Evolutionary conservation across 2,888 invertebrate species (phyloP).

Genomic region (Aphidoletes aphidimyza): DNA sequence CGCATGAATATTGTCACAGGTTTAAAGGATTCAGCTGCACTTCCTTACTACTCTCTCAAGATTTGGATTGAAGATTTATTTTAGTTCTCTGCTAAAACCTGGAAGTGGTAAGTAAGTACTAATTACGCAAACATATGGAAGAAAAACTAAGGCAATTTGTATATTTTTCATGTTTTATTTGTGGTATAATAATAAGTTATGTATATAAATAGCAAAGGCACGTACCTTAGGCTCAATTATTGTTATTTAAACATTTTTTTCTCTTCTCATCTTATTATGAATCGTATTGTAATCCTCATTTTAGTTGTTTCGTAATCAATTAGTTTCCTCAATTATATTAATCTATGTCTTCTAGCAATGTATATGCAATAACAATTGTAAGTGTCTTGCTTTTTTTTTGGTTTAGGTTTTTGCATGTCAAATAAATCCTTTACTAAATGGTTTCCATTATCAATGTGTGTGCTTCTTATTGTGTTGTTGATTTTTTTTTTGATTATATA

Average conservation of each 20-base stretch:
- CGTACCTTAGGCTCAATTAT: slow-evolving; percentile 59
- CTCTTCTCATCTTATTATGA: background rate
- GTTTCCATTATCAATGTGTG: background rate
- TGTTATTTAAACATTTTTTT: slow-evolving; percentile 8
- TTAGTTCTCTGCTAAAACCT: too few relatives aligned
- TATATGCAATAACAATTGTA: slow-evolving; percentile 47
- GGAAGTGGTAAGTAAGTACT: too few relatives aligned
- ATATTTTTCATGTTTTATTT: slow-evolving; percentile 44
- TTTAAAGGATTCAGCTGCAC: too few relatives aligned
- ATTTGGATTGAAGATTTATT: too few relatives aligned
- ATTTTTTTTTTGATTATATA: background rate
- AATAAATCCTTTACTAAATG: background rate
- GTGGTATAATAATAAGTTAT: slow-evolving; percentile 42
- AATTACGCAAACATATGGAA: background rate
- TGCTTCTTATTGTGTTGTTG: background rate
- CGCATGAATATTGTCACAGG: too few relatives aligned
- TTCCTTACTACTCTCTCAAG: too few relatives aligned
- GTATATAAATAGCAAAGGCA: slow-evolving; percentile 57
- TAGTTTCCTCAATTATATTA: slow-evolving; percentile 20
- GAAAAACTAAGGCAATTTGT: background rate
- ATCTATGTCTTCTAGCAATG: slow-evolving; percentile 39
- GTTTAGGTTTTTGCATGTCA: background rate
- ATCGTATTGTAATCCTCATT: background rate
- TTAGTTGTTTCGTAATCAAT: slow-evolving; percentile 10
- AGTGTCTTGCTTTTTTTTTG: background rate